Conservation (phyloP, 2,797 vertebrate genomes). For the Triplophysa yarkandensis region DNA sequence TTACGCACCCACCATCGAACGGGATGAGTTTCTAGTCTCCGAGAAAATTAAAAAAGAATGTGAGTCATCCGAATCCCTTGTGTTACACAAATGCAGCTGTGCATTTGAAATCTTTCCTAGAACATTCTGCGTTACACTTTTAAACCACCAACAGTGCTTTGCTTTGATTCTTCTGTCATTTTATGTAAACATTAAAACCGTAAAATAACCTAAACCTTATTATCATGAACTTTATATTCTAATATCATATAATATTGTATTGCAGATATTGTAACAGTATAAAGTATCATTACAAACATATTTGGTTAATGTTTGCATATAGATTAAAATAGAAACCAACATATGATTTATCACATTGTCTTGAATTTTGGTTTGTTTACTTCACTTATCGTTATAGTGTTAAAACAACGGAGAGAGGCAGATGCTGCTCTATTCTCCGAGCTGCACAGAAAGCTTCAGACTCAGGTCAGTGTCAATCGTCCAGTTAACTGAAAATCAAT, state of each 20-base stretch:
- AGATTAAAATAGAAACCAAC: too few relatives aligned
- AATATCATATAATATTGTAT: too few relatives aligned
- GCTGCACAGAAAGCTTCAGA: slow-evolving; percentile 93
- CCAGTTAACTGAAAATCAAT: slow-evolving; percentile 1
- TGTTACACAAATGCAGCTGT: background rate
- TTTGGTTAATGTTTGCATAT: too few relatives aligned
- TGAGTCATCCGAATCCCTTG: slow-evolving; percentile 71
- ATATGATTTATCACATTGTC: too few relatives aligned
- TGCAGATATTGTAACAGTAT: too few relatives aligned
- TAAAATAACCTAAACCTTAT: too few relatives aligned
- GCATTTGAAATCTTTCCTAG: background rate
- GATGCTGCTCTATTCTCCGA: slow-evolving; percentile 94
- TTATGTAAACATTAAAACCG: background rate
- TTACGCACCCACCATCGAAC: slow-evolving; percentile 95
- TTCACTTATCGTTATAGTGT: slow-evolving; percentile 71
- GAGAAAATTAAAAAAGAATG: slow-evolving; percentile 99
- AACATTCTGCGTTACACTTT: background rate
- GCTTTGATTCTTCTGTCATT: background rate
- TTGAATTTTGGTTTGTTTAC: background rate
- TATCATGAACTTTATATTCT: too few relatives aligned
- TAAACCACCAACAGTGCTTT: background rate
- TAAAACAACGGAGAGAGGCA: slow-evolving; percentile 89
- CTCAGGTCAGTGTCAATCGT: slow-evolving; percentile 79
- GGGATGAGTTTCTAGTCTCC: slow-evolving; percentile 95
- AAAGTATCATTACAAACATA: too few relatives aligned